These are phyloP conservation scores for Chlorops oryzae DNA, from an alignment of 1,140 invertebrate genomes.

Conservation along the genomic window DNA sequence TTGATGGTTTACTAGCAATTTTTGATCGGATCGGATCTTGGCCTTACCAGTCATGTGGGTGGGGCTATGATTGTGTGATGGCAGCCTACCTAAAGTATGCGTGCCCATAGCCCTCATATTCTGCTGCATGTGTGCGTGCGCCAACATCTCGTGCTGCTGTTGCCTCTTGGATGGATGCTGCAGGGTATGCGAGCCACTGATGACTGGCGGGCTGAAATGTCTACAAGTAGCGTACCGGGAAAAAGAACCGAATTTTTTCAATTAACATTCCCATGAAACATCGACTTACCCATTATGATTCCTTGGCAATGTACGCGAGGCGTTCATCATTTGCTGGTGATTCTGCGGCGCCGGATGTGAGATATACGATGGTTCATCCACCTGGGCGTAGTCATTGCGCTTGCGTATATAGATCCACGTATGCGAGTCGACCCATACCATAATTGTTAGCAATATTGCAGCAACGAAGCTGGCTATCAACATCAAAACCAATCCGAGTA, in stretches of 20 bases:
- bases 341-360: conserved; percentile 46
- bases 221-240: conserved; percentile 24
- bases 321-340: conserved; percentile 47
- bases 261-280: conserved; percentile 13
- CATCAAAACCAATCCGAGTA: conserved; percentile 78
- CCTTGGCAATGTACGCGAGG: conserved; percentile 42
- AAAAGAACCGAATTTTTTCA: conserved; percentile 14
- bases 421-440: conserved; percentile 90
- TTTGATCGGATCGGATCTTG: too few relatives aligned
- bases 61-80: conserved; percentile 52
- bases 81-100: conserved; percentile 52
- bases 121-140: conserved; percentile 45
- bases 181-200: conserved; percentile 45
- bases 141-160: conserved; percentile 47
- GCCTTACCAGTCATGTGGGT: conserved; percentile 46
- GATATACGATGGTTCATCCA: conserved; percentile 45
- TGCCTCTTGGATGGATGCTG: conserved; percentile 44
- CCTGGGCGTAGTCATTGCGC: conserved; percentile 45
- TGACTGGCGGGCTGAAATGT: conserved; percentile 46
- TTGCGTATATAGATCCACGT: conserved; percentile 95
- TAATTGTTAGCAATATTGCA: conserved; percentile 80
- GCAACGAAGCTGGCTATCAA: conserved; percentile 75
- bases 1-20: too few relatives aligned
- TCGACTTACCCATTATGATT: conserved; percentile 47
- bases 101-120: conserved; percentile 51